These are phyloP conservation scores for Belgica antarctica DNA, from an alignment of 2,888 invertebrate genomes.

Conservation along the genomic window DNA sequence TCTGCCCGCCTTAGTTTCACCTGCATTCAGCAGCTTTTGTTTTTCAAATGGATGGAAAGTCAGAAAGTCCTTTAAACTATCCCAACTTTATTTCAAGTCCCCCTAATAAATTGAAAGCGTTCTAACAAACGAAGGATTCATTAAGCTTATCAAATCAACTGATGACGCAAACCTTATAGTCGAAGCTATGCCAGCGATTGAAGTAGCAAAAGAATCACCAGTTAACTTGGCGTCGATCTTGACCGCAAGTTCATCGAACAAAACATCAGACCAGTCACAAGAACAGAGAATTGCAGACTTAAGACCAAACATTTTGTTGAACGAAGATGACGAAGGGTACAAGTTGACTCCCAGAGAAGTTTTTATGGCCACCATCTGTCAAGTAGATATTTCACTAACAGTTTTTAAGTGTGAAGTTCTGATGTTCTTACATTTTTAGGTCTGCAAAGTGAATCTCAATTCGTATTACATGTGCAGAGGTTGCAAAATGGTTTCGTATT, in stretches of 20 bases:
- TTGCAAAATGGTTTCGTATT: constrained; percentile 66
- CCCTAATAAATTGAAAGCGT: constrained; percentile 34
- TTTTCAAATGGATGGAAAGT: constrained; percentile 41
- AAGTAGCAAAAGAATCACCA: background rate
- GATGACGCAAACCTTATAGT: background rate
- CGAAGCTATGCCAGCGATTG: background rate
- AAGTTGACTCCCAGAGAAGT: constrained; percentile 66
- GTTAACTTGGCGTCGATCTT: background rate
- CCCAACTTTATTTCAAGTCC: constrained; percentile 1
- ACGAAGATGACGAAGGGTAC: constrained; percentile 50
- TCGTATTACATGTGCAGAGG: constrained; percentile 51
- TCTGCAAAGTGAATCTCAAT: constrained; percentile 38
- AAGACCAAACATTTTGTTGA: background rate
- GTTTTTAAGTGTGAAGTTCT: constrained; percentile 52
- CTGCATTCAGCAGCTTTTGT: constrained; percentile 21
- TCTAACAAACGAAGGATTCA: constrained; percentile 29
- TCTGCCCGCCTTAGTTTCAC: too few relatives aligned
- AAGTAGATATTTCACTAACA: too few relatives aligned
- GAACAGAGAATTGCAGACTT: background rate
- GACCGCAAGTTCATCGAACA: too few relatives aligned
- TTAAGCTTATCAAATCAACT: constrained; percentile 29
- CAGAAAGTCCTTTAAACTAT: background rate
- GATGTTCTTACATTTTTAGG: constrained; percentile 51
- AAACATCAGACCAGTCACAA: background rate
- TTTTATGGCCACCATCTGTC: constrained; percentile 62